Conservation (phyloP, 2,888 invertebrate genomes). For the Tachina lurida region DNA sequence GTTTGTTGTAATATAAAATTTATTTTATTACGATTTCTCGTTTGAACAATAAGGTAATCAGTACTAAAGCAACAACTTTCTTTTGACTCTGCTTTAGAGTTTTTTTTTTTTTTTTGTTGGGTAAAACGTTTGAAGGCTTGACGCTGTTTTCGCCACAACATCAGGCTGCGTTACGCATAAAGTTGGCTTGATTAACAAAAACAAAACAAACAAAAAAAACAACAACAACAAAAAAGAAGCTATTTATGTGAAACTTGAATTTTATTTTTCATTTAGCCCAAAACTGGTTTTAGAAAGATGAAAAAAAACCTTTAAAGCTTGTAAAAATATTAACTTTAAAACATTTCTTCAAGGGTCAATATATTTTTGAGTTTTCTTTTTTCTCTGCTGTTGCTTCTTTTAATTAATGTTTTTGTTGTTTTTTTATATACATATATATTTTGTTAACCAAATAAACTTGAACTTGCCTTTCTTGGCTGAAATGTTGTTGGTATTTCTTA, state of each 20-base stretch:
- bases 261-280: conserved; percentile 13
- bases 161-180: conserved; percentile 64
- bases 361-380: conserved; percentile 59
- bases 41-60: conserved; percentile 16
- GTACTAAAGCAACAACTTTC: conserved; percentile 39
- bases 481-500: conserved; percentile 50
- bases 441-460: conserved; percentile 73
- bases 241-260: conserved; percentile 1
- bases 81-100: conserved; percentile 33
- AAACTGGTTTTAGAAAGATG: conserved; percentile 46
- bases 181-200: conserved; percentile 13
- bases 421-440: conserved; percentile 7
- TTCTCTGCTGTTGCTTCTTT: conserved; percentile 28
- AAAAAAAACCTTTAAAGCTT: conserved; percentile 32
- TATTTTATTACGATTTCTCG: conserved; percentile 43
- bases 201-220: background rate
- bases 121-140: conserved; percentile 23
- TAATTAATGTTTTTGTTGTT: conserved; percentile 40
- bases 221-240: background rate
- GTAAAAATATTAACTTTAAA: conserved; percentile 43
- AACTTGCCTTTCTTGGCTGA: conserved; percentile 71
- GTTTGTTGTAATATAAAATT: conserved; percentile 40
- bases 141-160: conserved; percentile 49
- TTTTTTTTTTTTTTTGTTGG: background rate
- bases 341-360: conserved; percentile 69